Evolutionary conservation across 2,797 vertebrate genomes (phyloP).

Genomic region (Ctenosaura bakeri): DNA sequence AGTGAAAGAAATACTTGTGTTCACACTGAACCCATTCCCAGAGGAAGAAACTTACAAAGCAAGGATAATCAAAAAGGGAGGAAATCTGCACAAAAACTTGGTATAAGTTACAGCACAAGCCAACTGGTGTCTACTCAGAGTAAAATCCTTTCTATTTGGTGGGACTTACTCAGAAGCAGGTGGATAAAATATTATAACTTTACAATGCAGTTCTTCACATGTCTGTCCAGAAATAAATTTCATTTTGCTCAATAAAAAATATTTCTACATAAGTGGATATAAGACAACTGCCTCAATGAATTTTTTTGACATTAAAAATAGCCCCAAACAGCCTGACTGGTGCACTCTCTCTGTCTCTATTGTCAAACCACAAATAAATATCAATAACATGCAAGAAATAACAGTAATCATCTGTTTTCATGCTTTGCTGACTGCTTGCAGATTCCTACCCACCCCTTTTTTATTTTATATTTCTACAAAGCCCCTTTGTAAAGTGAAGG

Average conservation of each 20-base stretch:
- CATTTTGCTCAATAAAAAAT: too few species aligned
- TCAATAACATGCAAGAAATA: background rate
- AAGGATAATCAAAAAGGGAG: background rate
- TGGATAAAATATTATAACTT: too few species aligned
- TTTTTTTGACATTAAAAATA: too few species aligned
- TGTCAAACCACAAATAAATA: slow-evolving; percentile 8
- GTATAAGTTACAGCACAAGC: background rate
- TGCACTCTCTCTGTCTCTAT: too few species aligned
- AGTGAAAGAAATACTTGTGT: background rate
- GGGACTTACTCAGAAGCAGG: too few species aligned
- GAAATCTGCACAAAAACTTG: too few species aligned
- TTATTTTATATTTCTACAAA: background rate
- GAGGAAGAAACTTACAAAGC: background rate
- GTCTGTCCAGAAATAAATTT: too few species aligned
- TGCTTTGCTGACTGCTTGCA: background rate
- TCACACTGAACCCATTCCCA: background rate
- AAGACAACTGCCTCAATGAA: too few species aligned
- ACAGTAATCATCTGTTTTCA: background rate
- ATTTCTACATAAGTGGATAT: too few species aligned
- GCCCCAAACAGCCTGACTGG: too few species aligned
- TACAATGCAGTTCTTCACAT: too few species aligned
- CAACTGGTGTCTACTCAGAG: background rate
- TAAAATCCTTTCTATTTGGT: too few species aligned
- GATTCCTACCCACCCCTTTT: background rate
- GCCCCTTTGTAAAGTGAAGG: background rate